Conservation (phyloP, 1,140 invertebrate genomes). For the Chironomus striatipennis region DNA sequence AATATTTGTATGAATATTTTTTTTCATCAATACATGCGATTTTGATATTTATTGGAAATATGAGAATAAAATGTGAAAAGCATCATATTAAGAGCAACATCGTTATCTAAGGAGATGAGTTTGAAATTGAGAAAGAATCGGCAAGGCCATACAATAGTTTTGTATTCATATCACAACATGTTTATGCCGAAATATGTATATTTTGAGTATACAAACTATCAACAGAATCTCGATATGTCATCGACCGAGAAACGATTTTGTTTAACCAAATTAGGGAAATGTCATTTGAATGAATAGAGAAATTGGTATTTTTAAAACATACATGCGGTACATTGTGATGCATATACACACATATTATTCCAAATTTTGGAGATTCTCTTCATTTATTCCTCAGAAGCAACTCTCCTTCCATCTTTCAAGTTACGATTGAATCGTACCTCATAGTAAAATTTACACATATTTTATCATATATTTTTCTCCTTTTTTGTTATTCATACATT, state of each 20-base stretch:
- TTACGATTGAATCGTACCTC: no score
- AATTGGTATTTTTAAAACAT: background rate
- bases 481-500: constrained; percentile 18
- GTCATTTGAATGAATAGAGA: constrained; percentile 3
- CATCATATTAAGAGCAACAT: background rate
- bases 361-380: background rate
- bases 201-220: background rate
- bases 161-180: constrained; percentile 14
- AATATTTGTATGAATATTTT: background rate
- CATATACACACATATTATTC: no score
- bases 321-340: no score
- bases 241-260: constrained; percentile 17
- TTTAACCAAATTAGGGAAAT: constrained; percentile 21
- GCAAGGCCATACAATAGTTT: background rate
- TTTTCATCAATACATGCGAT: background rate
- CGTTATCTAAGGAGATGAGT: background rate
- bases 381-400: background rate
- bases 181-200: background rate
- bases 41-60: constrained; percentile 9
- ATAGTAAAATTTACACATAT: background rate
- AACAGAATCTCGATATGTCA: background rate
- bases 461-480: background rate
- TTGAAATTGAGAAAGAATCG: background rate
- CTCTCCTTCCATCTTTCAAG: background rate
- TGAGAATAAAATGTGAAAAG: background rate